These are phyloP conservation scores for Mya arenaria DNA, from an alignment of 1,140 invertebrate species.

Conservation along the genomic window DNA sequence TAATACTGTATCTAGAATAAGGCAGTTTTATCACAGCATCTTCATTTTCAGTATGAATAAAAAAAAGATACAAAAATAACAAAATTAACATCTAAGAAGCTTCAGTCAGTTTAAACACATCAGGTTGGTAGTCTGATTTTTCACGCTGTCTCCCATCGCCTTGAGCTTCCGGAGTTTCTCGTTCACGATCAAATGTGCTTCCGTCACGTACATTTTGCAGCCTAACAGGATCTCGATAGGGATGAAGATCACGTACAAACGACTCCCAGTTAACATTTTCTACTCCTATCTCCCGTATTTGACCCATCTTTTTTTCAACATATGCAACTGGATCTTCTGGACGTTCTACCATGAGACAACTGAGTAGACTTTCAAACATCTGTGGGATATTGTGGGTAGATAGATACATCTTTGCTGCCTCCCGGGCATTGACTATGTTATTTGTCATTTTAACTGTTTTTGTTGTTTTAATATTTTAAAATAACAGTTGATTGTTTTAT, in stretches of 20 bases:
- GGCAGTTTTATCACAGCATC: too few relatives aligned
- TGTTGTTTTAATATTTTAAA: not conserved
- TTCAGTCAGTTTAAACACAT: conserved; percentile 74
- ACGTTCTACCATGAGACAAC: conserved; percentile 76
- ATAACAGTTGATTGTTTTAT: not conserved
- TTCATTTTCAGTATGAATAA: too few relatives aligned
- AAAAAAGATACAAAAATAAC: too few relatives aligned
- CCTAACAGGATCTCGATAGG: conserved; percentile 72
- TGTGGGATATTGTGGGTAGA: conserved; percentile 74
- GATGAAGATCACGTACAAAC: conserved; percentile 76
- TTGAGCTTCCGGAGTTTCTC: conserved; percentile 46
- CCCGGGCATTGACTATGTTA: conserved; percentile 63
- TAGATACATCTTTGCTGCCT: conserved; percentile 76
- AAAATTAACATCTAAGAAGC: too few relatives aligned
- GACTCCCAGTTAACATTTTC: conserved; percentile 79
- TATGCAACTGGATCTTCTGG: conserved; percentile 77
- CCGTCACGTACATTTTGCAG: conserved; percentile 72
- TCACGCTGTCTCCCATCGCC: conserved; percentile 36
- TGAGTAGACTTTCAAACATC: conserved; percentile 78
- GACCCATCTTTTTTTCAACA: conserved; percentile 75
- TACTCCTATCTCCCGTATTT: conserved; percentile 73
- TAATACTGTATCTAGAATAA: too few relatives aligned
- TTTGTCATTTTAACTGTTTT: conserved; percentile 20
- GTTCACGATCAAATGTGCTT: conserved; percentile 76
- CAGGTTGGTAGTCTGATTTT: conserved; percentile 67